These are phyloP conservation scores for Serrognathus titanus DNA, from an alignment of 2,888 invertebrate species.

Conservation along the genomic window DNA sequence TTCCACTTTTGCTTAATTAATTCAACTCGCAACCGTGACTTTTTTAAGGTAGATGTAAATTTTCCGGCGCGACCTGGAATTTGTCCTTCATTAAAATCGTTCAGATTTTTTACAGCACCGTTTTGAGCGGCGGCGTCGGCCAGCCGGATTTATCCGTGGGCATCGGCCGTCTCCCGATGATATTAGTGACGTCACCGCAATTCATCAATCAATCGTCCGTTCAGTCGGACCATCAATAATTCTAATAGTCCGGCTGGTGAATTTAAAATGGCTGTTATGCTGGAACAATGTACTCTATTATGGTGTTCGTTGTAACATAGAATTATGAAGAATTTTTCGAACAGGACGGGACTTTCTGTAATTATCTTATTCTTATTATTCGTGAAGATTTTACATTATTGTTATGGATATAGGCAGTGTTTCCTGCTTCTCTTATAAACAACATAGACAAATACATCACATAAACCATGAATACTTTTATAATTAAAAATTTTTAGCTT, in stretches of 20 bases:
- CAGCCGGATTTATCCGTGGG: background rate
- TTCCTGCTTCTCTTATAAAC: no score
- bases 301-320: slow-evolving; percentile 31
- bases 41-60: no score
- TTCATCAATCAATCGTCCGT: slow-evolving; percentile 47
- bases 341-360: slow-evolving; percentile 8
- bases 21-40: no score
- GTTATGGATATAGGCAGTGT: background rate
- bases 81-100: no score
- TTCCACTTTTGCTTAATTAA: no score
- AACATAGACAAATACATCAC: no score
- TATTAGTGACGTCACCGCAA: slow-evolving; percentile 30
- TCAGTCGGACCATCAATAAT: slow-evolving; percentile 47
- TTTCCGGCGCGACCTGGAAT: no score
- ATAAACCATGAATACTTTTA: no score
- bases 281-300: slow-evolving; percentile 47
- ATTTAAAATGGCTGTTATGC: slow-evolving; percentile 47
- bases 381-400: background rate
- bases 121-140: no score
- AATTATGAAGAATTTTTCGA: slow-evolving; percentile 24
- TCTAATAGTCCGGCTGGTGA: slow-evolving; percentile 46
- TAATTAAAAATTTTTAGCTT: no score
- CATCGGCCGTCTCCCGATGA: background rate
- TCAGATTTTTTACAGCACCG: no score
- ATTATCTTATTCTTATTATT: background rate